These are phyloP conservation scores for Fopius arisanus DNA, from an alignment of 1,140 invertebrate genomes.

Conservation along the genomic window DNA sequence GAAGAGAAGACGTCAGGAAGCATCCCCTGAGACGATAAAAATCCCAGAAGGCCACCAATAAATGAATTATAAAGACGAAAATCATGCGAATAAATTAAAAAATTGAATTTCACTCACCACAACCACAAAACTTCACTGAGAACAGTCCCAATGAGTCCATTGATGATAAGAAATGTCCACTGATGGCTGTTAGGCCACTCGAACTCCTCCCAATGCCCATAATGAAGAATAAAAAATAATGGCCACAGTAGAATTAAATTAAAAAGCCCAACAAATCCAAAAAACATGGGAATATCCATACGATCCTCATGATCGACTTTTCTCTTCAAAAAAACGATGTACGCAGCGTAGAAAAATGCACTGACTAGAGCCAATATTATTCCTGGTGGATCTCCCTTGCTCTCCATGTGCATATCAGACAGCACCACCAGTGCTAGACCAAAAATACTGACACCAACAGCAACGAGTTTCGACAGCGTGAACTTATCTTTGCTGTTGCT, in stretches of 20 bases:
- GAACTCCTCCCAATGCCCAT: slow-evolving; percentile 79
- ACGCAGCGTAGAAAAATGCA: slow-evolving; percentile 84
- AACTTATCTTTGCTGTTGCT: slow-evolving; percentile 79
- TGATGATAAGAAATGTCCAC: slow-evolving; percentile 79
- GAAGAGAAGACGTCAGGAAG: slow-evolving; percentile 87
- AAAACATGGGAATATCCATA: slow-evolving; percentile 90
- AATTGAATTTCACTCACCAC: slow-evolving; percentile 70
- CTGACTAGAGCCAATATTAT: slow-evolving; percentile 81
- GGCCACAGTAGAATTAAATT: slow-evolving; percentile 86
- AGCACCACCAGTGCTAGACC: slow-evolving; percentile 81
- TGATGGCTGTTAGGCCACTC: slow-evolving; percentile 83
- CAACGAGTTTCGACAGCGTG: slow-evolving; percentile 81
- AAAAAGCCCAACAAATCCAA: slow-evolving; percentile 90
- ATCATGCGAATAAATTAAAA: background rate
- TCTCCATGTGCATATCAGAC: slow-evolving; percentile 71
- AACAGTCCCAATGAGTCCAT: slow-evolving; percentile 88
- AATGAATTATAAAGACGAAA: slow-evolving; percentile 24
- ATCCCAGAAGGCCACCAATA: slow-evolving; percentile 25
- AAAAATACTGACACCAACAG: slow-evolving; percentile 79
- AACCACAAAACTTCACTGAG: slow-evolving; percentile 88
- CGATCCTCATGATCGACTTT: slow-evolving; percentile 87
- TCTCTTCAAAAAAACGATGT: slow-evolving; percentile 82
- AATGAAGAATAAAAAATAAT: slow-evolving; percentile 84
- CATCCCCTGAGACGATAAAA: slow-evolving; percentile 74
- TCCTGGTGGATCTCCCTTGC: slow-evolving; percentile 71